These are phyloP conservation scores for Poeciliopsis turrubarensis DNA, from an alignment of 2,113 vertebrate species.

Conservation along the genomic window DNA sequence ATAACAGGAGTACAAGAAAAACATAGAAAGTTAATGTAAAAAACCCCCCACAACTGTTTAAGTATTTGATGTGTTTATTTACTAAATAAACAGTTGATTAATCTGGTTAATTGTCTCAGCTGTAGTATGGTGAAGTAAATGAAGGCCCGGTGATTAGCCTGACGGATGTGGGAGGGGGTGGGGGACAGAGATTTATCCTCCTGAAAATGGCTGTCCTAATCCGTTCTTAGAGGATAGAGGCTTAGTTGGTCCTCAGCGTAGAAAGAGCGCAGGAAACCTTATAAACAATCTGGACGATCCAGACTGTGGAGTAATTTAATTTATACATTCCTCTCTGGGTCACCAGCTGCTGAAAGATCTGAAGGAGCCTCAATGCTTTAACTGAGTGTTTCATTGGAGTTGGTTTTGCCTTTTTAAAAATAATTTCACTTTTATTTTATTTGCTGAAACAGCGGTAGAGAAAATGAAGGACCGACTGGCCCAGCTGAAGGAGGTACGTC, in stretches of 20 bases:
- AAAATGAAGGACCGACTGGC: conserved; percentile 95
- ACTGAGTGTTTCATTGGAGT: conserved; percentile 6
- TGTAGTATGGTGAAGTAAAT: neutral
- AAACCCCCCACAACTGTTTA: too few relatives aligned
- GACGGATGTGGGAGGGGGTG: conserved; percentile 21
- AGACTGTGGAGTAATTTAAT: neutral
- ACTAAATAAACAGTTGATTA: too few relatives aligned
- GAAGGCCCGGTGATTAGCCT: neutral
- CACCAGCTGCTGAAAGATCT: neutral
- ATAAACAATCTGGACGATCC: conserved; percentile 2
- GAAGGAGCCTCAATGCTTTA: conserved; percentile 34
- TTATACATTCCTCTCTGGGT: neutral
- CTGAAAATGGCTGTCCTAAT: conserved; percentile 76
- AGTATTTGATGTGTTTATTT: too few relatives aligned
- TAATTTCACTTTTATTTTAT: neutral
- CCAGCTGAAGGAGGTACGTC: conserved; percentile 90
- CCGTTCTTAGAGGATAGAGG: conserved; percentile 79
- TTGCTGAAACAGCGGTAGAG: conserved; percentile 4
- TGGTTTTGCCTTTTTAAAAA: neutral
- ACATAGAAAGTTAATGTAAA: too few relatives aligned
- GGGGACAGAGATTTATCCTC: conserved; percentile 62
- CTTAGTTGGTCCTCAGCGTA: conserved; percentile 72
- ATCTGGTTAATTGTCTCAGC: too few relatives aligned
- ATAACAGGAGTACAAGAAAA: too few relatives aligned
- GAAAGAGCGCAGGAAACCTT: conserved; percentile 29